These are phyloP conservation scores for Harpalus rufipes DNA, from an alignment of 2,888 invertebrate genomes.

Conservation along the genomic window DNA sequence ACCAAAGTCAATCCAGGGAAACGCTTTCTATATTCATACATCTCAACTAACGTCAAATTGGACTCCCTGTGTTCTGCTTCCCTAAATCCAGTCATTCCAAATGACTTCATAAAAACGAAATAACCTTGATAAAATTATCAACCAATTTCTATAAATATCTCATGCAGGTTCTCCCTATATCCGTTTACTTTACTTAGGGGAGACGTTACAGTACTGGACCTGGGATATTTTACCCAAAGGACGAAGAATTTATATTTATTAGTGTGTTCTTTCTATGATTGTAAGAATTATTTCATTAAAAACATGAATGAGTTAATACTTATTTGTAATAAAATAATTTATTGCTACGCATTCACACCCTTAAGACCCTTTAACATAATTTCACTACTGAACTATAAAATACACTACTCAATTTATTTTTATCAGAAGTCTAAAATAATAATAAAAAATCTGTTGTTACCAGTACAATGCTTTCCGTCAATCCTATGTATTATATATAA, in stretches of 20 bases:
- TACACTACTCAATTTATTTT: too few species aligned
- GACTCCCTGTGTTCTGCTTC: background rate
- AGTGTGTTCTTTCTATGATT: background rate
- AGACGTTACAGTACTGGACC: background rate
- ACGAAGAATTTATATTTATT: background rate
- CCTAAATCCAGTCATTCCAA: conserved; percentile 50
- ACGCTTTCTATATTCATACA: conserved; percentile 14
- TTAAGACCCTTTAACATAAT: too few species aligned
- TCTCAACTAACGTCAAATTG: conserved; percentile 41
- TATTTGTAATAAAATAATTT: too few species aligned
- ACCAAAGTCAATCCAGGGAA: conserved; percentile 23
- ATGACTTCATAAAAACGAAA: conserved; percentile 59
- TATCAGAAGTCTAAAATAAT: too few species aligned
- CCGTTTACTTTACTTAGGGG: background rate
- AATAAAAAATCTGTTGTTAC: too few species aligned
- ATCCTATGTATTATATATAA: too few species aligned
- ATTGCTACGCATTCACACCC: too few species aligned
- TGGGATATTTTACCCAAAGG: background rate
- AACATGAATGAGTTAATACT: too few species aligned
- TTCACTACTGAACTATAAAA: too few species aligned
- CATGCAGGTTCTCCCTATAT: conserved; percentile 40
- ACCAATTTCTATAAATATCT: conserved; percentile 62
- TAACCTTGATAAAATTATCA: conserved; percentile 61
- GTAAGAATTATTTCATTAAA: too few species aligned
- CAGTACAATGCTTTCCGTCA: too few species aligned